Conservation (phyloP, 2,888 invertebrate species). For the Dasysyrphus tricinctus region DNA sequence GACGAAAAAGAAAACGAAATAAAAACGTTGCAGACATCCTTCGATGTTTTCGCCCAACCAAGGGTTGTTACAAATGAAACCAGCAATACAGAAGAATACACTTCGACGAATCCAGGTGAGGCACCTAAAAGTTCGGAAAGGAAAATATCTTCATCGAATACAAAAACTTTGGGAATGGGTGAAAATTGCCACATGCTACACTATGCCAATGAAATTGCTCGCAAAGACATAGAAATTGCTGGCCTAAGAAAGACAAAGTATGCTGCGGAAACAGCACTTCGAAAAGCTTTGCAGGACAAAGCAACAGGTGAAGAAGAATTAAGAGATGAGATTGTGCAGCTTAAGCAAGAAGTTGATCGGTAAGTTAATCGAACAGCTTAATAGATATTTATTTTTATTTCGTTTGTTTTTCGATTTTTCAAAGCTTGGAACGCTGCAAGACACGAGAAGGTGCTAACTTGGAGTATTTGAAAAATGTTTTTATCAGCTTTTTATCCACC, state of each 20-base stretch:
- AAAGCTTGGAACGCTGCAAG: constrained; percentile 88
- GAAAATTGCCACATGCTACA: constrained; percentile 91
- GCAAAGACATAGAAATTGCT: constrained; percentile 91
- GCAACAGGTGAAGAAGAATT: constrained; percentile 85
- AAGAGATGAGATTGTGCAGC: constrained; percentile 83
- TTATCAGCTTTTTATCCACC: constrained; percentile 91
- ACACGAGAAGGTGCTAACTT: constrained; percentile 93
- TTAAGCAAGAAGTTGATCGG: constrained; percentile 88
- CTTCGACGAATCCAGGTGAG: constrained; percentile 18
- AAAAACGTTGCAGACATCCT: constrained; percentile 85
- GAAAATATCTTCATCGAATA: constrained; percentile 71
- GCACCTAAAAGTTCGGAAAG: constrained; percentile 50
- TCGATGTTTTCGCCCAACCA: constrained; percentile 84
- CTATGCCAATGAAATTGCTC: constrained; percentile 92
- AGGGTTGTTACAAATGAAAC: constrained; percentile 73
- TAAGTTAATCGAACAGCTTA: constrained; percentile 76
- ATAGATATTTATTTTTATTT: neutral
- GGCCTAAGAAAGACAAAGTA: constrained; percentile 89
- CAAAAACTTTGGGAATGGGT: constrained; percentile 78
- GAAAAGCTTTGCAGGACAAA: constrained; percentile 85
- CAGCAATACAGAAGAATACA: constrained; percentile 26
- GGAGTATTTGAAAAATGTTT: constrained; percentile 95
- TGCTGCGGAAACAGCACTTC: constrained; percentile 85
- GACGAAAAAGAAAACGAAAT: constrained; percentile 92
- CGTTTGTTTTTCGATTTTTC: constrained; percentile 68